phyloP scores from a whole-genome alignment of 2,888 invertebrate species.

The Eilema depressum region DNA sequence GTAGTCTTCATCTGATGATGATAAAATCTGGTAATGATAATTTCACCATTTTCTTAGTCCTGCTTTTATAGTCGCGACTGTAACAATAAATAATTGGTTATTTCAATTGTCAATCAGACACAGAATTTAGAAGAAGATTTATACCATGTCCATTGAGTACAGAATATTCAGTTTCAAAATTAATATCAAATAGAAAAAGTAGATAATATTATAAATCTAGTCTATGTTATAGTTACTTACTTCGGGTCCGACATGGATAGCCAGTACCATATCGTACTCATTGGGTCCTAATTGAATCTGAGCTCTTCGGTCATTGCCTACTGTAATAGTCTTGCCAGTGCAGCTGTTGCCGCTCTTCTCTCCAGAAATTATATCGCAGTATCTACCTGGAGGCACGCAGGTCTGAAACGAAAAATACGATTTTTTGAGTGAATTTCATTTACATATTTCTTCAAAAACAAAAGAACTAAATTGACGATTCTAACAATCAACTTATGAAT shows the following conservation, averaged over 20 bases:
- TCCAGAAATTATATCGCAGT: conserved; percentile 94
- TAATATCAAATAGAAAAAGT: neutral
- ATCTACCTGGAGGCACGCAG: conserved; percentile 90
- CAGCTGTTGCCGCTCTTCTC: conserved; percentile 82
- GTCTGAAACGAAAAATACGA: conserved; percentile 70
- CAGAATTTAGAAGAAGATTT: neutral
- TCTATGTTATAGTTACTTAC: conserved; percentile 52
- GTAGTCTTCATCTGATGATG: neutral
- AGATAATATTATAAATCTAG: neutral
- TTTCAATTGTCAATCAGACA: too few relatives aligned
- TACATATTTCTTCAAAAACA: too few relatives aligned
- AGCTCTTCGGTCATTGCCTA: conserved; percentile 86
- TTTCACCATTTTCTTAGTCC: neutral
- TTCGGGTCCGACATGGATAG: conserved; percentile 87
- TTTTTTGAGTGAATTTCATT: too few relatives aligned
- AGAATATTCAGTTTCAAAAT: neutral
- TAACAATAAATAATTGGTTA: conserved; percentile 53
- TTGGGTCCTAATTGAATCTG: conserved; percentile 72
- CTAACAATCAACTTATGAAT: neutral
- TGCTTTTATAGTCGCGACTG: conserved; percentile 70
- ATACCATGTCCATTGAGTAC: too few relatives aligned
- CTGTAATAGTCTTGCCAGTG: conserved; percentile 88
- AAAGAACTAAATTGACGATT: too few relatives aligned
- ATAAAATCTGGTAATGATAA: neutral
- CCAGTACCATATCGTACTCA: conserved; percentile 89